Evolutionary conservation across 2,113 vertebrate genomes (phyloP), one percentile per base, ranked within the genome.

Genomic region (Chinchilla lanigera): DNA sequence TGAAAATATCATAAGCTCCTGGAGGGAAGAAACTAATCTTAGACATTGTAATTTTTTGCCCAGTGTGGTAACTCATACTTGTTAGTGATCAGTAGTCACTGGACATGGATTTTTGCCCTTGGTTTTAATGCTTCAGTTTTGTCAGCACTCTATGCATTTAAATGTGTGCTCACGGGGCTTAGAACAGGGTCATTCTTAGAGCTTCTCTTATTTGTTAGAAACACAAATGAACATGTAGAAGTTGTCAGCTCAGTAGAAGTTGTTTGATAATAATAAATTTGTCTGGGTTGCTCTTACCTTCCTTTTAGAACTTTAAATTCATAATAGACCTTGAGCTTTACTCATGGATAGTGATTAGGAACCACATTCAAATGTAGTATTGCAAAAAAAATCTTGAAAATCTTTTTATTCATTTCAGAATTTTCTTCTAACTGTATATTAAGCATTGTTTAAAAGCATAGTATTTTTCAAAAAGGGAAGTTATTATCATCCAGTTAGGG

Each of bases 261-360:
- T 90, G 17, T 86, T 93, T 93, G 93, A 24, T 54, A 41, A 6
- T 83, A 73, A 86, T 33, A 75, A 6, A n/a, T 50, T 71, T 60
- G 35, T 85, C 73, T 86, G 54, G 50, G 41, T 41, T 96, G 5
- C 8, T 50, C 22, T 90, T 67, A 6, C 7, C 88, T 86, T 61
- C 28, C 24, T 82, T 95, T 94, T 73, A 89, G 63, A 60, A 83
- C 11, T 84, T 83, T 58, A 92, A 73, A 58, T 95, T 88, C 22
- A 56, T 7, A 65, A 30, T 52, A n/a, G 41, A 88, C 20, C 56
- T 50, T 4, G 56, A 17, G 28, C 50, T 90, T 93, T 90, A 67
- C 26, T 69, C 56, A 54, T 7, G 30, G 75, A 9, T 47, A 16
- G 78, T 65, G 33, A 69, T 30, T 69, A 14, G n/a, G 22, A 60